Evolutionary conservation across 2,888 invertebrate species (phyloP).

Genomic region (Chymomyza amoena): DNA sequence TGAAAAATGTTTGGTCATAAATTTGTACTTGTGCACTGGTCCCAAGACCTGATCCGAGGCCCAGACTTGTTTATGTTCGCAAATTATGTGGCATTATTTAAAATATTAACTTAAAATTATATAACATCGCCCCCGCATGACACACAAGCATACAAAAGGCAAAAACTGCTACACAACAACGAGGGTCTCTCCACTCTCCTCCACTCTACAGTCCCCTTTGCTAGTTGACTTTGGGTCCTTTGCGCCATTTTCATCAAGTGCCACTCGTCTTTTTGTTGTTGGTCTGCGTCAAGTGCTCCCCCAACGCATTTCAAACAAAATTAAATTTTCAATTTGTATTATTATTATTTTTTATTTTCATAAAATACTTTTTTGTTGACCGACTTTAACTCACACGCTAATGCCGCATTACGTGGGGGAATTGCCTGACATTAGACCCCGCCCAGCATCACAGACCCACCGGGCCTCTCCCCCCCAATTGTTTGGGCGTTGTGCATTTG

Average conservation of each 20-base stretch:
- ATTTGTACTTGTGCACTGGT: background rate
- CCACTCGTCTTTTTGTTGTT: slow-evolving; percentile 2
- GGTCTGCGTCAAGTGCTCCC: background rate
- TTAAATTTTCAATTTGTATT: slow-evolving; percentile 13
- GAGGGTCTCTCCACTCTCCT: background rate
- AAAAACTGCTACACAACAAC: background rate
- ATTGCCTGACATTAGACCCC: background rate
- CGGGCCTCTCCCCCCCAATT: too few species aligned
- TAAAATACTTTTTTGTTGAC: background rate
- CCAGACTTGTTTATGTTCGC: slow-evolving; percentile 52
- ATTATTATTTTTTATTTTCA: background rate
- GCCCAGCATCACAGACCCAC: too few species aligned
- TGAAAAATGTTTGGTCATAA: background rate
- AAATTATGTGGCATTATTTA: slow-evolving; percentile 66
- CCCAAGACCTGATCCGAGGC: background rate
- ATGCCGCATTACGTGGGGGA: background rate
- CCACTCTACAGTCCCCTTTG: background rate
- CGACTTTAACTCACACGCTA: background rate
- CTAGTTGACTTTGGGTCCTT: background rate
- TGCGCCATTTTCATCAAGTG: background rate
- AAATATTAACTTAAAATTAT: slow-evolving; percentile 24
- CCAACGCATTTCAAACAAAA: slow-evolving; percentile 6
- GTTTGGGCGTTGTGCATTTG: too few species aligned
- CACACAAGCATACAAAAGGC: background rate
- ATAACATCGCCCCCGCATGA: background rate